Base-by-base conservation (phyloP, 2,888 invertebrate species). In the Metellina segmentata region DNA sequence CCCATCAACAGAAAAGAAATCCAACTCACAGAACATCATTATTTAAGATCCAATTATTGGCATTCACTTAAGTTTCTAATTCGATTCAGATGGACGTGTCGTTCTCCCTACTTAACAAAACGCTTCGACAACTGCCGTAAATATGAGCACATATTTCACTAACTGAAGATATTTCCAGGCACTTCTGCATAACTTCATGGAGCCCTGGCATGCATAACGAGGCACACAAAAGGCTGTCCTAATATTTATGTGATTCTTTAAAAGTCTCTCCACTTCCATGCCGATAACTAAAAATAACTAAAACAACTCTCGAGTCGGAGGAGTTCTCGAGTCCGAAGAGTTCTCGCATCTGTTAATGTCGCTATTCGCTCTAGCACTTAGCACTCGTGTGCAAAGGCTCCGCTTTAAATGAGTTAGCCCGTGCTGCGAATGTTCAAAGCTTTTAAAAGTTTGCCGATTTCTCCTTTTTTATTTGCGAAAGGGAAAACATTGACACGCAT, bases 371-470 rank as follows among this genome's bases (percentile, higher is more conserved):
- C 61, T 11, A 16, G 61, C 61, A 61, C 61, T 61, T 8, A 61
- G 61, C 6, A 7, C 61, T 61, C 20, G 20, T 61, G 52, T 34
- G 20, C 52, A 61, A 52, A 52, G 61, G 16, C 19, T 20, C 34
- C 34, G 20, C 72, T 13, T 61, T 61, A 34, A 16, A 20, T 61
- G 19, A 53, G 61, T 79, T 79, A 79, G 20, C 61, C 79, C 79
- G 79, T 34, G 79, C 61, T 77, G 16, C 51, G 77, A 52, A 77
- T 52, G 77, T 51, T 77, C 49, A 77, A 77, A 77, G 77, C 77
- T 79, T 79, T 79, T 61, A 79, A 61, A n/a, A 61, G 79, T 79
- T 53, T 61, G 61, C 34, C 61, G 79, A 79, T 79, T 79, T 79
- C 34, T 19, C 20, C 53, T 61, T 20, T 48, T 2, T 9, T 79